phyloP scores from a whole-genome alignment of 1,140 invertebrate species.

The Pseudomyrmex pallidus region DNA sequence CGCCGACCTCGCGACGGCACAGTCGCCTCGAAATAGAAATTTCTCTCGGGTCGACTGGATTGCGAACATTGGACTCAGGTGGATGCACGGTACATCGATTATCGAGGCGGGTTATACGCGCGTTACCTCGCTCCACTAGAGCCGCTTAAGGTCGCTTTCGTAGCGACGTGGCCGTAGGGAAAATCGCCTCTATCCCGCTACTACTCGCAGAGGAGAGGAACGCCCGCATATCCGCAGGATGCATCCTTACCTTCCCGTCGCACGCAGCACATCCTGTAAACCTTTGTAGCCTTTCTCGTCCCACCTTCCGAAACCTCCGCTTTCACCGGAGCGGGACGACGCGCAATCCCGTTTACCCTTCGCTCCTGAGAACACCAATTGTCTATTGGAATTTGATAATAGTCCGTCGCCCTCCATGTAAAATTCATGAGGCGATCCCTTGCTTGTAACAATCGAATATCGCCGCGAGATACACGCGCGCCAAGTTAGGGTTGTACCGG shows the following conservation, averaged over 20 bases:
- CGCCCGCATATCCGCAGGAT: constrained; percentile 42
- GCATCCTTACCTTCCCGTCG: constrained; percentile 2
- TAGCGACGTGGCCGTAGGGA: background rate
- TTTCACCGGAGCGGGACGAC: background rate
- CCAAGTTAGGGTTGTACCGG: constrained; percentile 46
- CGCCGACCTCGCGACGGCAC: background rate
- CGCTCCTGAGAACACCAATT: constrained; percentile 70
- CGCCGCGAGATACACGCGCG: constrained; percentile 51
- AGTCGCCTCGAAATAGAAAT: constrained; percentile 55
- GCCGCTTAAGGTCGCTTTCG: constrained; percentile 45
- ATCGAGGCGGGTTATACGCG: constrained; percentile 36
- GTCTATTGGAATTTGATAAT: constrained; percentile 80
- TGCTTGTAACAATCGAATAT: constrained; percentile 74
- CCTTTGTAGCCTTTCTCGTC: constrained; percentile 6
- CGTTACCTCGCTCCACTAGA: constrained; percentile 33
- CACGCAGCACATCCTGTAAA: constrained; percentile 53
- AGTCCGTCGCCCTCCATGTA: constrained; percentile 74
- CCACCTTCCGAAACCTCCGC: too few relatives aligned
- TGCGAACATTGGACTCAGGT: constrained; percentile 47
- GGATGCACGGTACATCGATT: constrained; percentile 71
- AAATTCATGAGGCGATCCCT: constrained; percentile 77
- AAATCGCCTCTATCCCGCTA: constrained; percentile 45
- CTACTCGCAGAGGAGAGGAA: constrained; percentile 20
- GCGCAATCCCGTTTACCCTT: constrained; percentile 49
- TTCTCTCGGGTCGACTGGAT: constrained; percentile 59